Conservation (phyloP, 2,888 invertebrate genomes). For the Blastobasis lacticolella region DNA sequence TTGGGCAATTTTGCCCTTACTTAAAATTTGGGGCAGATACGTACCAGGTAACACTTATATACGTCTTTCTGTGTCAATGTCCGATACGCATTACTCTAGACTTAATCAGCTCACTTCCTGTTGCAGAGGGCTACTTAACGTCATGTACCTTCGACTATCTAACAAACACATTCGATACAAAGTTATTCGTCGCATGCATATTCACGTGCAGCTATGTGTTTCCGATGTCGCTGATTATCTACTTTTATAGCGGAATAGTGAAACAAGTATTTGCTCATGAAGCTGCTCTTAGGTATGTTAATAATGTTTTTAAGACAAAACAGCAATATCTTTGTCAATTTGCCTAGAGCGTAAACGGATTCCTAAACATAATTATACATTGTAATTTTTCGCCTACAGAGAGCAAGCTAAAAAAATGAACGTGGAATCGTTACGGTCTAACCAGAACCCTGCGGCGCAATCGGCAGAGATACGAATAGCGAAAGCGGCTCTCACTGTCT, state of each 20-base stretch:
- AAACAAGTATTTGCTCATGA: constrained; percentile 90
- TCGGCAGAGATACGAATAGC: constrained; percentile 90
- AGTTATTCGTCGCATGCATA: constrained; percentile 83
- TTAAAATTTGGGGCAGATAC: constrained; percentile 90
- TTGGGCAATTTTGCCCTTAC: constrained; percentile 84
- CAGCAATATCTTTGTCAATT: neutral
- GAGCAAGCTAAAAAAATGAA: constrained; percentile 90
- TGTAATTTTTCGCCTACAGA: constrained; percentile 21
- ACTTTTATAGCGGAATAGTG: constrained; percentile 91
- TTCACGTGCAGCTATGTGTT: constrained; percentile 85
- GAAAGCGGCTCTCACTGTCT: constrained; percentile 90
- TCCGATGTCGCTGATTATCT: constrained; percentile 84
- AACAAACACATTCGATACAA: constrained; percentile 84
- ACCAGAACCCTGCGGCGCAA: constrained; percentile 79
- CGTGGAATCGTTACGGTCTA: constrained; percentile 85
- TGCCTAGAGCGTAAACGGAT: neutral
- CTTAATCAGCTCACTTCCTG: neutral
- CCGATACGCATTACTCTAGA: too few relatives aligned
- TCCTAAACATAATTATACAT: neutral
- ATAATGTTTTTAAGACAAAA: neutral
- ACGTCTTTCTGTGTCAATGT: too few relatives aligned
- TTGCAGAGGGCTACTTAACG: constrained; percentile 90
- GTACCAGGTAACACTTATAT: constrained; percentile 78
- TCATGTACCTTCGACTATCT: constrained; percentile 89
- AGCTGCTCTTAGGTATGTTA: constrained; percentile 78